phyloP scores from a whole-genome alignment of 2,113 vertebrate genomes.

The Chionodraco myersi region DNA sequence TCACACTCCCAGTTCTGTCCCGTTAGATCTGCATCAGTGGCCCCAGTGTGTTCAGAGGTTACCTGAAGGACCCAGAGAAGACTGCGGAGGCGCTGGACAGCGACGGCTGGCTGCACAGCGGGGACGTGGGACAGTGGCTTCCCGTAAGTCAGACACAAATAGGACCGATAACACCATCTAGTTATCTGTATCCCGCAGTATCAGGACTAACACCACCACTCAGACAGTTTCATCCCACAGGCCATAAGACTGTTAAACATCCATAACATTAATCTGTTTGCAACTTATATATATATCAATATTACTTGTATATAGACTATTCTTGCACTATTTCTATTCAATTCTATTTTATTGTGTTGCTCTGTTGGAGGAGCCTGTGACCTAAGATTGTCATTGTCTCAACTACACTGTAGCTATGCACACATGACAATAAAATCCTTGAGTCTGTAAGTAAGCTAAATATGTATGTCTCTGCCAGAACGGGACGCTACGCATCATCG shows the following conservation, averaged over 20 bases:
- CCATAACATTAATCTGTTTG: too few relatives aligned
- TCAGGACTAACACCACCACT: too few relatives aligned
- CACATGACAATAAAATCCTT: too few relatives aligned
- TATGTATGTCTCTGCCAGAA: conserved; percentile 69
- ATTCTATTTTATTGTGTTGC: too few relatives aligned
- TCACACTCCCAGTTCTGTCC: background rate
- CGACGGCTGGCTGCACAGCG: conserved; percentile 85
- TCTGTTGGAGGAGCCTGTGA: too few relatives aligned
- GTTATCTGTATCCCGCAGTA: background rate
- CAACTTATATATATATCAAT: too few relatives aligned
- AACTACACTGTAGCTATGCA: too few relatives aligned
- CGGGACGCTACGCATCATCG: conserved; percentile 83
- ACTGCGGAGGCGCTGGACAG: conserved; percentile 81
- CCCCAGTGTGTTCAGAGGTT: conserved; percentile 83
- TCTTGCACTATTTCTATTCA: too few relatives aligned
- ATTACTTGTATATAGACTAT: too few relatives aligned
- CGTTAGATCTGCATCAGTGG: conserved; percentile 83
- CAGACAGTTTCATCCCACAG: too few relatives aligned
- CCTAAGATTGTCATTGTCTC: too few relatives aligned
- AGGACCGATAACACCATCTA: background rate
- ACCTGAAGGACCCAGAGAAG: conserved; percentile 80
- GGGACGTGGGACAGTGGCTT: conserved; percentile 86
- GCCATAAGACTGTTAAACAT: too few relatives aligned
- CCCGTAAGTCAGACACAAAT: conserved; percentile 66
- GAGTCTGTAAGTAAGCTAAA: background rate